Base-by-base conservation (phyloP, 2,113 vertebrate genomes). In the Amphilophus citrinellus region DNA sequence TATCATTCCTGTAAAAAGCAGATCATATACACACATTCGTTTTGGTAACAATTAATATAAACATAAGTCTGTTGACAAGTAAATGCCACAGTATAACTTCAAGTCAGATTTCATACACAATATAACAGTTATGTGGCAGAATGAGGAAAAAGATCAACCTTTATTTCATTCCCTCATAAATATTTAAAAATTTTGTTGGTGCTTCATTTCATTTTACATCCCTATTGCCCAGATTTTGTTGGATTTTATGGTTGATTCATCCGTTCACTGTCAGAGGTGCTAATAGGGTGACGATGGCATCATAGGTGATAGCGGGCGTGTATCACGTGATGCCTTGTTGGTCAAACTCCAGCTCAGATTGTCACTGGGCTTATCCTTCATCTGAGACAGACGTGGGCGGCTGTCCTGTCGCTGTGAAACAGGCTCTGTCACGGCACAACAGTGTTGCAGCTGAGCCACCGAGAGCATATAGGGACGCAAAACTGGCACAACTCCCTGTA, bases 371-470 rank as follows among this genome's bases (percentile, higher is more conserved):
- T 82, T 61, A 68, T 91, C 84, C 85, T 87, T 86, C 68, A 76
- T 87, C 80, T 30, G 79, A 83, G 90, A 88, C 91, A 86, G 88
- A 91, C 58, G 91, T 92, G 91, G 91, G 93, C 79, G 91, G 90
- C 78, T 13, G 61, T 77, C 68, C 78, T 91, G 44, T 87, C 86
- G 73, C 81, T 84, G 89, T 81, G 89, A 87, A 87, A 59, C 88
- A 37, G 87, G 82, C 75, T 86, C 68, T 84, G 84, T 86, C 88
- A 90, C 89, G 84, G 80, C 87, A 76, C 87, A 90, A 86, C 83
- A 89, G 91, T 77, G 88, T 58, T 75, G 65, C 91, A 92, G 86
- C 91, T 90, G 88, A 93, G 91, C 87, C 89, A 79, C 79, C 10
- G 77, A 83, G 79, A 85, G 78, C 89, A 84, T 42, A 79, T 39